These are phyloP conservation scores for Lepidonotus clava DNA, from an alignment of 2,888 invertebrate species.

Conservation along the genomic window DNA sequence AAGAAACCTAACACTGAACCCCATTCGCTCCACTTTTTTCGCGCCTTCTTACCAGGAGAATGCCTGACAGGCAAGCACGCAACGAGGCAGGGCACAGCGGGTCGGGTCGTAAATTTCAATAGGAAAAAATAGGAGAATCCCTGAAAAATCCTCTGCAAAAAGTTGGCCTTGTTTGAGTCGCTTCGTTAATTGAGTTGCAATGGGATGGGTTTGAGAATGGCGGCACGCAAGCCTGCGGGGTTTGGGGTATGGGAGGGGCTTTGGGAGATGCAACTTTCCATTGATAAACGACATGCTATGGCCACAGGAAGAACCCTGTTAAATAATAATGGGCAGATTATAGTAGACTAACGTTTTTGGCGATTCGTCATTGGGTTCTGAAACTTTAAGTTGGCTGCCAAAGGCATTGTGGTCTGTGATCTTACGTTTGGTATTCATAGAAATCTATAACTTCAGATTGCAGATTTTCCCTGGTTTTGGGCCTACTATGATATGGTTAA, in stretches of 20 bases:
- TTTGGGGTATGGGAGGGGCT: neutral
- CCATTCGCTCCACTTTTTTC: no score
- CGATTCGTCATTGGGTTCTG: no score
- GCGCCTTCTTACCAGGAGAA: no score
- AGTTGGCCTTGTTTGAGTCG: neutral
- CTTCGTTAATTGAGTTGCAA: slow-evolving; percentile 18
- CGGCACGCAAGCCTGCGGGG: neutral
- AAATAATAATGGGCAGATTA: neutral
- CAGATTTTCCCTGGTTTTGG: no score
- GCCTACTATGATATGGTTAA: no score
- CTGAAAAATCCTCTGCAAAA: neutral
- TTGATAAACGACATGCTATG: neutral
- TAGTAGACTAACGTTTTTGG: no score
- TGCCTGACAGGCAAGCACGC: neutral
- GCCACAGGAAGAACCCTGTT: neutral
- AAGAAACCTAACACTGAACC: neutral
- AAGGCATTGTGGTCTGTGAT: no score
- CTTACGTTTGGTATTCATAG: no score
- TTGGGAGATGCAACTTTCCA: neutral
- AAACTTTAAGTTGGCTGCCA: no score
- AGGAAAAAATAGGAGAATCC: neutral
- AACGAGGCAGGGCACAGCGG: neutral
- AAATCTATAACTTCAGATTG: no score
- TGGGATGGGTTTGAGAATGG: neutral
- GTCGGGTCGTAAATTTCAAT: neutral